Evolutionary conservation across 2,888 invertebrate species (phyloP), one percentile per base, ranked within the genome.

Genomic region (Drosophila neutralis): DNA sequence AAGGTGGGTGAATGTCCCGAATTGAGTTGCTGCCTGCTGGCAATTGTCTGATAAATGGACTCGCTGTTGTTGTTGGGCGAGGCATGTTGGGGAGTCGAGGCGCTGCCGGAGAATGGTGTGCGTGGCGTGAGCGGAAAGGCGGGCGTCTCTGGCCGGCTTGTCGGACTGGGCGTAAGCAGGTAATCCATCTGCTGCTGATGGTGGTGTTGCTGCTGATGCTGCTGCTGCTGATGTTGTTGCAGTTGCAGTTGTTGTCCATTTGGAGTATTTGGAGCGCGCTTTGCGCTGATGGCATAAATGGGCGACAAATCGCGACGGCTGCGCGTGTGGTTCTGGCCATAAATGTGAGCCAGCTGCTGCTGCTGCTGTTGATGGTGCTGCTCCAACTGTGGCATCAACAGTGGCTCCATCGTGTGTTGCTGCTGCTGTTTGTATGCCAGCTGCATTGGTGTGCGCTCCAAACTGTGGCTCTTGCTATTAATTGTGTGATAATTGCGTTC

Each of bases 41-140:
- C 18, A 69, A 65, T 80, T 10, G 76, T 82, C 61, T 91, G 92
- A 66, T 91, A 91, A 49, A 91, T 89, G 51, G 89, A 87, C 72
- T 92, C 91, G 15, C 60, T 66, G 61, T 83, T 67, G 45, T 1
- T 15, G 65, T 83, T 71, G 64, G 78, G 80, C 31, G 80, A 76
- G 45, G 49, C 49, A 36, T 71, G 72, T 15, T 68, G 73, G 45
- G 24, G 45, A 8, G 61, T 58, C 15, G 45, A 45, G 81, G 48
- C 51, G 64, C 58, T 78, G 97, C 92, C 82, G 68, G n/a, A 56
- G 56, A 83, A 94, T 18, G 98, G 98, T 10, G 98, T 98, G 87
- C 97, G 95, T 68, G 98, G 97, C 90, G 97, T 96, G 64, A 98
- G 97, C 71, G 98, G 98, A 94, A 98, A 98, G 64, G 97, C 97